Base-by-base conservation (phyloP, 2,888 invertebrate species). In the Deilephila porcellus region DNA sequence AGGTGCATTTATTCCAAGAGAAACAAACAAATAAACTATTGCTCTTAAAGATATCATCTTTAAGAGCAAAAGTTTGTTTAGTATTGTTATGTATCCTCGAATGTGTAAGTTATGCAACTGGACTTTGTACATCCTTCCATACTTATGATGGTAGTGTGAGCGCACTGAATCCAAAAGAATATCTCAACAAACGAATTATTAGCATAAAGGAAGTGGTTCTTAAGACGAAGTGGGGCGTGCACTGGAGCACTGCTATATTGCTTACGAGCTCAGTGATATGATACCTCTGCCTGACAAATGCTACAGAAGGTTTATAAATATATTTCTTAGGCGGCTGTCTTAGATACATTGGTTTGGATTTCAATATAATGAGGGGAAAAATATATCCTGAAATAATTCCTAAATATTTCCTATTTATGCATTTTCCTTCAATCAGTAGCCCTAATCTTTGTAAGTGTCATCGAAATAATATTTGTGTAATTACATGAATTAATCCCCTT, bases 181-280 rank as follows among this genome's bases (percentile, higher is more conserved):
- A 73, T 75, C 73, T 75, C 71, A 76, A 78, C 77, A 79, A 81
- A 82, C 78, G 80, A 82, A 84, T 82, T 78, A 84, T 80, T 78
- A 74, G 74, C 77, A 77, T 81, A 80, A 85, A 82, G 82, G 81
- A 82, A 85, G 78, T 79, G 75, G 74, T 78, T 74, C 77, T 62
- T 73, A 78, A 74, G 74, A 78, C 73, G 74, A 83, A 85, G 78
- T 80, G 74, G 81, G 75, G 74, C 80, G 78, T 71, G 77, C 78
- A 73, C 71, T 73, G 53, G 53, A 63, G 70, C 73, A 73, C 77
- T 72, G 75, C 77, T 79, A 82, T 81, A 81, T 81, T 79, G 76
- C 81, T 77, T 71, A 73, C 74, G 53, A 60, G 70, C 70, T 73
- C 59, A 70, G 72, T 56, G 56, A 56, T 37, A 37, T 60, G 62